Percentiles rank a stretch among this genome's conserved stretches.
phyloP scores from a whole-genome alignment of 2,113 vertebrate species.

The Atlantisia rogersi region DNA sequence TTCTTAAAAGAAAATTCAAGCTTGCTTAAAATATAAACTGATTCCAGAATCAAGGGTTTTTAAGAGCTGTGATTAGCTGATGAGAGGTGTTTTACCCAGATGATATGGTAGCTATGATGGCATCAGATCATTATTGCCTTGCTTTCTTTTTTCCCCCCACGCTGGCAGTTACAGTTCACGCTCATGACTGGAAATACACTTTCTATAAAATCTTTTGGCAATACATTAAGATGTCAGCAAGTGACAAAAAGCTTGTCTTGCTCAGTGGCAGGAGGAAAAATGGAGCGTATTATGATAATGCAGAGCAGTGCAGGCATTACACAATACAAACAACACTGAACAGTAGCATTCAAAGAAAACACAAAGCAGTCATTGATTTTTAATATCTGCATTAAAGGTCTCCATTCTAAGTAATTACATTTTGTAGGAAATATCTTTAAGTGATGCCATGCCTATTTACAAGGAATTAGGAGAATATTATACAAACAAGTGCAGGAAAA shows the following conservation, averaged over 20 bases:
- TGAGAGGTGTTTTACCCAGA: constrained; percentile 30
- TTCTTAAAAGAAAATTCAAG: constrained; percentile 30
- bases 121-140: background rate
- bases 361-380: constrained; percentile 55
- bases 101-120: background rate
- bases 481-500: constrained; percentile 48
- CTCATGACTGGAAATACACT: background rate
- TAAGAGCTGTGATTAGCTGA: constrained; percentile 37
- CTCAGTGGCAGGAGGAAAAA: background rate
- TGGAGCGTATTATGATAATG: constrained; percentile 7
- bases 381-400: constrained; percentile 60
- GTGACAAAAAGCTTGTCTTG: constrained; percentile 27
- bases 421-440: constrained; percentile 48
- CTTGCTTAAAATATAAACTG: background rate
- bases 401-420: constrained; percentile 56
- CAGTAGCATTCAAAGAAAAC: constrained; percentile 24
- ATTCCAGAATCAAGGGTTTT: constrained; percentile 16
- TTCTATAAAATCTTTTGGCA: constrained; percentile 10
- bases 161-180: background rate
- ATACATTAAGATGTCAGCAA: constrained; percentile 10
- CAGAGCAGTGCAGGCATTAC: background rate
- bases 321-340: constrained; percentile 38
- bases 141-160: background rate
- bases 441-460: constrained; percentile 38
- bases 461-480: constrained; percentile 65